phyloP scores from a whole-genome alignment of 2,113 vertebrate genomes.

The Tetraodon nigroviridis region DNA sequence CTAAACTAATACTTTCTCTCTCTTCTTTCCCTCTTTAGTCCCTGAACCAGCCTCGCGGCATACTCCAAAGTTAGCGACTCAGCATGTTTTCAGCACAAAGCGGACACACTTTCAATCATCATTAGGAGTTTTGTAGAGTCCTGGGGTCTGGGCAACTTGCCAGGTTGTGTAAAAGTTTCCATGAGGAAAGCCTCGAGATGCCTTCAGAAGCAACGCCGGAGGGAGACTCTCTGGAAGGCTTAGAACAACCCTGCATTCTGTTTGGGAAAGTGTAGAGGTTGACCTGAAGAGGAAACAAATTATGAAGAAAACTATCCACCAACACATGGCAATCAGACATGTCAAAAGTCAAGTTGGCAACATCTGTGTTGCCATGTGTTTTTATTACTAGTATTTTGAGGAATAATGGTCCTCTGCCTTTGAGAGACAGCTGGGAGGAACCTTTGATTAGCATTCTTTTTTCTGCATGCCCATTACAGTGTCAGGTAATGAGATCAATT shows the following conservation, averaged over 20 bases:
- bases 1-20: conserved; percentile 22
- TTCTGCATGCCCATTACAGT: conserved; percentile 33
- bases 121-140: conserved; percentile 79
- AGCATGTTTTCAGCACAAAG: conserved; percentile 77
- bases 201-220: conserved; percentile 55
- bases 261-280: conserved; percentile 48
- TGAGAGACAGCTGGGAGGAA: conserved; percentile 70
- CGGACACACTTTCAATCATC: conserved; percentile 83
- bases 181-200: conserved; percentile 84
- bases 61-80: conserved; percentile 75
- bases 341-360: conserved; percentile 60
- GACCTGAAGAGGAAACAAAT: conserved; percentile 56
- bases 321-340: conserved; percentile 62
- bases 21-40: conserved; percentile 49
- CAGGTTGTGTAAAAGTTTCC: conserved; percentile 91
- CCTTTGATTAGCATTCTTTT: conserved; percentile 64
- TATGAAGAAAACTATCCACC: conserved; percentile 39
- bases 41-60: conserved; percentile 58
- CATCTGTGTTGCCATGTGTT: conserved; percentile 28
- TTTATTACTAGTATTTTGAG: conserved; percentile 51
- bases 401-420: conserved; percentile 70
- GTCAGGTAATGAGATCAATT: conserved; percentile 41
- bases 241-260: conserved; percentile 58
- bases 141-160: conserved; percentile 76
- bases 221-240: conserved; percentile 63